Evolutionary conservation across 1,140 invertebrate species (phyloP), one percentile per base, ranked within the genome.

Genomic region (Drosophila sechellia): DNA sequence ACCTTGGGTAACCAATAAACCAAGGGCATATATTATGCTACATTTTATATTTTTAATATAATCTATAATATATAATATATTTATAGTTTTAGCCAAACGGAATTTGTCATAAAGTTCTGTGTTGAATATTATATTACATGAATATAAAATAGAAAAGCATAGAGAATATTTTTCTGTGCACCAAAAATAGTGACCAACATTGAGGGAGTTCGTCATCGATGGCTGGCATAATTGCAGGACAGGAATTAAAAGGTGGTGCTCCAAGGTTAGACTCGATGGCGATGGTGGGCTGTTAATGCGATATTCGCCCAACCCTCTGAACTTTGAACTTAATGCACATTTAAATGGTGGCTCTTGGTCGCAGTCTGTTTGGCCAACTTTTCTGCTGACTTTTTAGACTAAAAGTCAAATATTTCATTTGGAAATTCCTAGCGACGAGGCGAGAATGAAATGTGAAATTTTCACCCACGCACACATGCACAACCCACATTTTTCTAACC

Each of bases 401-500:
- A 79, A 86, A 86, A 86, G 81, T 86, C 81, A 86, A 87, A 86
- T 86, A 86, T 86, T 86, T 86, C 81, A 86, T 86, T 86, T 86
- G 83, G 83, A 83, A 87, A 86, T 86, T 86, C 81, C 83, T 77
- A 69, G 83, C 78, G 74, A 77, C 59, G 80, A 81, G 83, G 78
- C 81, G 78, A 81, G 81, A 86, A 86, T 87, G 81, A 87, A 86
- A 86, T 86, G 83, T 87, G 74, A 78, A 86, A 81, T 81, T 85
- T 61, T 84, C 11, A 39, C 4, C 4, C 34, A 22, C 27, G n/a
- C 43, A n/a, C 22, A 13, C 40, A 5, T 13, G 3, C 20, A 31
- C 5, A 8, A 12, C 22, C 55, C 57, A 72, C 73, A 75, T 86
- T 85, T 85, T 86, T 85, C 77, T 65, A 69, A 57, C 81, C n/a